A percentile compares a stretch with the other conserved stretches of the same genome.
Evolutionary conservation across 2,888 invertebrate species (phyloP).

Genomic region (Agrilus biguttatus): DNA sequence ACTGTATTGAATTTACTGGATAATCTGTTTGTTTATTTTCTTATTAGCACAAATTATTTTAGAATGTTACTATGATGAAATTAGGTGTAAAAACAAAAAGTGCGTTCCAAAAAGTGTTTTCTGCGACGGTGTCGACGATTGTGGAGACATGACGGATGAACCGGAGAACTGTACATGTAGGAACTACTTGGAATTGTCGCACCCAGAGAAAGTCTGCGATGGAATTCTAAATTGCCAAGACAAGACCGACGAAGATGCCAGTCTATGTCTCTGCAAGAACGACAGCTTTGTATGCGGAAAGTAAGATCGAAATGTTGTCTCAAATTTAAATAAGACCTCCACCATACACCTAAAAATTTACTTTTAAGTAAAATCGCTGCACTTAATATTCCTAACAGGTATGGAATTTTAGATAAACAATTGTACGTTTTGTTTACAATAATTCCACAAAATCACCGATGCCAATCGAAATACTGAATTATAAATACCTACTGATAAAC

Average conservation of each 20-base stretch:
- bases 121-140: slow-evolving; percentile 52
- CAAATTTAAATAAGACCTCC: not conserved
- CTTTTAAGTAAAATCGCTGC: no score
- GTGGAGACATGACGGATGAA: slow-evolving; percentile 61
- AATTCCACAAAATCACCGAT: no score
- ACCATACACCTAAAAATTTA: no score
- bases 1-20: no score
- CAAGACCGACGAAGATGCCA: slow-evolving; percentile 58
- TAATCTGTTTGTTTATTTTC: no score
- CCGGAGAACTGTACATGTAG: slow-evolving; percentile 47
- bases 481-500: no score
- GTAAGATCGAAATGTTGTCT: slow-evolving; percentile 24
- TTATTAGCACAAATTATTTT: no score
- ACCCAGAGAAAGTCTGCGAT: slow-evolving; percentile 59
- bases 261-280: slow-evolving; percentile 44
- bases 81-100: slow-evolving; percentile 51
- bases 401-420: no score
- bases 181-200: slow-evolving; percentile 50
- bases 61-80: slow-evolving; percentile 23
- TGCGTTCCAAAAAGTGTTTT: slow-evolving; percentile 57
- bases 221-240: slow-evolving; percentile 63
- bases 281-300: slow-evolving; percentile 36
- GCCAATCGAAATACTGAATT: no score
- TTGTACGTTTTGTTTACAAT: no score
- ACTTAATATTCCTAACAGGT: no score